These are phyloP conservation scores for Drosophila neotestacea DNA, from an alignment of 2,888 invertebrate genomes.

Conservation along the genomic window DNA sequence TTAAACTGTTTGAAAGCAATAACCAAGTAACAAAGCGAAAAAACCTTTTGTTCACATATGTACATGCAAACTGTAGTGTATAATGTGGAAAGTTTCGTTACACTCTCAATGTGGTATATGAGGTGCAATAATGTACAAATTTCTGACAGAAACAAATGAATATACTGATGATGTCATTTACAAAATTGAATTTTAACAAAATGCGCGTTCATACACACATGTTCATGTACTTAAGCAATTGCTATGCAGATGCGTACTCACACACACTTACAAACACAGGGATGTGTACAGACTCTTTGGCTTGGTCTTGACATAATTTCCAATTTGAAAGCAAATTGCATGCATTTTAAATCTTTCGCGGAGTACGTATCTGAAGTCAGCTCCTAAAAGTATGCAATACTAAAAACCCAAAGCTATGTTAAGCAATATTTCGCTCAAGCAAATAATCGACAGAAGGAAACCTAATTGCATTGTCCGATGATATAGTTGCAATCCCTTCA, in stretches of 20 bases:
- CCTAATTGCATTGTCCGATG: constrained; percentile 20
- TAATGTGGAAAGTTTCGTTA: constrained; percentile 9
- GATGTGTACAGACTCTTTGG: constrained; percentile 11
- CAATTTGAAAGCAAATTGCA: constrained; percentile 60
- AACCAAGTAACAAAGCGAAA: neutral
- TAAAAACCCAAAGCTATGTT: constrained; percentile 14
- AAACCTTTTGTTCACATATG: neutral
- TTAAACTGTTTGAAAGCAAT: too few relatives aligned
- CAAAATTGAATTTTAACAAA: constrained; percentile 66
- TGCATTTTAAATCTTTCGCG: constrained; percentile 39
- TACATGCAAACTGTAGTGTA: constrained; percentile 22
- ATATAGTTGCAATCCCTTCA: constrained; percentile 7
- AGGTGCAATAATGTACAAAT: constrained; percentile 22
- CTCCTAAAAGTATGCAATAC: constrained; percentile 36
- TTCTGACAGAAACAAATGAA: constrained; percentile 68
- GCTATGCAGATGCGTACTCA: neutral
- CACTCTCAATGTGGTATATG: constrained; percentile 4
- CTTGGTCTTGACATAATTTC: constrained; percentile 55
- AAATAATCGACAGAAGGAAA: constrained; percentile 19
- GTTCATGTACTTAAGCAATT: constrained; percentile 7
- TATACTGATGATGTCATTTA: constrained; percentile 71
- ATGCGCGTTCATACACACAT: constrained; percentile 22
- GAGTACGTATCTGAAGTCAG: constrained; percentile 3
- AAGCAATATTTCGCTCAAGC: neutral
- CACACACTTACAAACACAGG: constrained; percentile 1